Conservation (phyloP, 2,797 vertebrate species). For the Cetoscarus ocellatus region DNA sequence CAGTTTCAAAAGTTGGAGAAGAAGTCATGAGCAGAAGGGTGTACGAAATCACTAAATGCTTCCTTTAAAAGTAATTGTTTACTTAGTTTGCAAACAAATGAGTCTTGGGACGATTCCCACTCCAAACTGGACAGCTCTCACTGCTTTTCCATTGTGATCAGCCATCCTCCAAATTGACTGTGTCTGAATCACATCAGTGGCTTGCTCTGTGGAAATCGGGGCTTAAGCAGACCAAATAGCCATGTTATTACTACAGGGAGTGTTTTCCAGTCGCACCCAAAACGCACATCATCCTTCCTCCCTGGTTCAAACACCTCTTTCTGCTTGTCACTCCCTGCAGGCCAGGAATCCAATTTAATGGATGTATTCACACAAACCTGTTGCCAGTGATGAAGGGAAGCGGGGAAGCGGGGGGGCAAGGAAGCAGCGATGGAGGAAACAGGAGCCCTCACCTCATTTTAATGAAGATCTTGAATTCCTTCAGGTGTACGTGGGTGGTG, state of each 20-base stretch:
- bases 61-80: constrained; percentile 53
- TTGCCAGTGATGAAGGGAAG: constrained; percentile 65
- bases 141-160: constrained; percentile 61
- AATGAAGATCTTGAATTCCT: constrained; percentile 76
- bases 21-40: constrained; percentile 22
- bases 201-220: constrained; percentile 71
- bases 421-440: constrained; percentile 67
- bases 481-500: constrained; percentile 58
- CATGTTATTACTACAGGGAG: constrained; percentile 73
- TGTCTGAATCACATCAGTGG: constrained; percentile 78
- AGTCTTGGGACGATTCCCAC: constrained; percentile 28
- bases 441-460: constrained; percentile 68
- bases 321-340: constrained; percentile 74
- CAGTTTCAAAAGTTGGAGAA: constrained; percentile 39
- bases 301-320: constrained; percentile 70
- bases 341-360: constrained; percentile 85
- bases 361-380: constrained; percentile 80
- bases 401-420: constrained; percentile 13
- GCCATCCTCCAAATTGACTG: constrained; percentile 72
- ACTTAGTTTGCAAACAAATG: constrained; percentile 53
- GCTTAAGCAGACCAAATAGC: constrained; percentile 75
- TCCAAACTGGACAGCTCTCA: constrained; percentile 53
- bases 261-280: constrained; percentile 62
- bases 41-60: constrained; percentile 15
- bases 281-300: constrained; percentile 72